Evolutionary conservation across 2,797 vertebrate genomes (phyloP), one percentile per base, ranked within the genome.

Genomic region (Sebastes iracundus): DNA sequence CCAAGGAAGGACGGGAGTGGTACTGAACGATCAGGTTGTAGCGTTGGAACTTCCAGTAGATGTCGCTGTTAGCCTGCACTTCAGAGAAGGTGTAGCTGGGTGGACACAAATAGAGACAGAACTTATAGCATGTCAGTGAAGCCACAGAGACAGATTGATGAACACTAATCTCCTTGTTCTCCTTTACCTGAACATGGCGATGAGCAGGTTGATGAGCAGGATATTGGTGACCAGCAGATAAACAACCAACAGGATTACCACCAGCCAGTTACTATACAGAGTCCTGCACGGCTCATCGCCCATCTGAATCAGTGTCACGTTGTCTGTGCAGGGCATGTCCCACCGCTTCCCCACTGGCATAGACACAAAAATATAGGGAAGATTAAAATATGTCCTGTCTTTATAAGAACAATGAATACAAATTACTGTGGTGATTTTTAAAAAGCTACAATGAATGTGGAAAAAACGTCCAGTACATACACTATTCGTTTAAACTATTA

Each of bases 191-290:
- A 98, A 98, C 97, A 98, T 98, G 79, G 97, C 97, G 0, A 98
- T 98, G 75, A 98, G 97, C 30, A 98, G 91, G 81, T 98, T 98
- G 91, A 98, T 95, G 69, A 98, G 96, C 49, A 98, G 93, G 79
- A 98, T 97, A 89, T 98, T 98, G 88, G 97, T 97, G 77, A 97
- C 97, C 5, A 98, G 94, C 62, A 98, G 95, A 86, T 97, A 98
- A 77, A 97, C 0, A 2, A 98, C 82, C 4, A 98, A 96, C 60
- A 98, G 95, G 28, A 97, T 86, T 1, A 98, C 96, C 42, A 98
- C 97, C 63, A 98, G 95, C 97, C 97, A 98, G 95, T 98, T 98
- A 78, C 95, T 96, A 4, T 94, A 91, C 3, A 74, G 8, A 22
- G 92, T 94, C 81, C 96, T 94, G 56, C 97, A 98, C 0, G 96